Conservation (phyloP, 1,140 invertebrate genomes). For the Penaeus indicus region DNA sequence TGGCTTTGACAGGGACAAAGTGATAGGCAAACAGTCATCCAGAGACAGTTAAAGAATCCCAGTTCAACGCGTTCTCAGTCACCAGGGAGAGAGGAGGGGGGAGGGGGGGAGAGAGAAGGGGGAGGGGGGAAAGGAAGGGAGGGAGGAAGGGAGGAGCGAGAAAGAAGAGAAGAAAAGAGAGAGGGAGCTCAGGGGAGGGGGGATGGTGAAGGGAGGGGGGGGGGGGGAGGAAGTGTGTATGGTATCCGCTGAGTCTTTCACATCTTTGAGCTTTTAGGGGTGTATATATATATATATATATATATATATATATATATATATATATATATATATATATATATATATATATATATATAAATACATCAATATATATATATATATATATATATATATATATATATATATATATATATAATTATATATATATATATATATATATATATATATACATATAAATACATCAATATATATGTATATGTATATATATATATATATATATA, state of each 20-base stretch:
- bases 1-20: too few relatives aligned
- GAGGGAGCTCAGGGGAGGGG: too few relatives aligned
- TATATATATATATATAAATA: constrained; percentile 1
- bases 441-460: constrained; percentile 1
- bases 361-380: background rate
- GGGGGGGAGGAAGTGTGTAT: too few relatives aligned
- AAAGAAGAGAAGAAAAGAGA: too few relatives aligned
- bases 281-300: background rate
- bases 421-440: background rate
- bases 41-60: too few relatives aligned
- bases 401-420: background rate
- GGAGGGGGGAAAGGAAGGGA: background rate
- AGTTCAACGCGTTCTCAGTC: background rate
- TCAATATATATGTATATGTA: constrained; percentile 7
- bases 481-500: constrained; percentile 30
- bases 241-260: too few relatives aligned
- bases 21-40: too few relatives aligned
- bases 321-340: constrained; percentile 34
- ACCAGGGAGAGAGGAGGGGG: background rate
- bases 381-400: background rate
- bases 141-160: too few relatives aligned
- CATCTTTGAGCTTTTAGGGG: too few relatives aligned
- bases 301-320: constrained; percentile 29
- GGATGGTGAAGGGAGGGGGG: too few relatives aligned
- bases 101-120: background rate